Conservation (phyloP, 2,113 vertebrate species). For the Gasterosteus nipponicus region DNA sequence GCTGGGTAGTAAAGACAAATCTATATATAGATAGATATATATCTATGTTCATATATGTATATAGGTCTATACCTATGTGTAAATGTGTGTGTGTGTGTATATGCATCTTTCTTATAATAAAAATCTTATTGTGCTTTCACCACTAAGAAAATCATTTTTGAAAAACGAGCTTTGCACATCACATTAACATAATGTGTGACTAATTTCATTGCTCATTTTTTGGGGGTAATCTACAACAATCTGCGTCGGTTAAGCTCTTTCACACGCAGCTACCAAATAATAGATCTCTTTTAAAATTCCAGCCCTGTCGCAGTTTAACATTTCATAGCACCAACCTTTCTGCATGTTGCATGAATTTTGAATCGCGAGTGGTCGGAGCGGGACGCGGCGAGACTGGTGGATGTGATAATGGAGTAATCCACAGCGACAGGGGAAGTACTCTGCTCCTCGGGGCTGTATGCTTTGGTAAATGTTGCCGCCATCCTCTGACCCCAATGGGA, state of each 20-base stretch:
- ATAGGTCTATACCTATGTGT: too few species aligned
- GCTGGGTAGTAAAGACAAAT: too few species aligned
- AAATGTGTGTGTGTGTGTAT: too few species aligned
- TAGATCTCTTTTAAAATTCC: constrained; percentile 11
- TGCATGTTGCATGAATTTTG: constrained; percentile 64
- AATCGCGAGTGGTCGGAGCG: constrained; percentile 57
- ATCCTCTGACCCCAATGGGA: constrained; percentile 77
- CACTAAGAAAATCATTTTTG: not conserved
- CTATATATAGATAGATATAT: too few species aligned
- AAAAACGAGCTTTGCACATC: not conserved
- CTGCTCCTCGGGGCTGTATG: constrained; percentile 71
- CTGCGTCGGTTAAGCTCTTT: not conserved
- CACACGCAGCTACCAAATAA: not conserved
- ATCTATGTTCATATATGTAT: not conserved
- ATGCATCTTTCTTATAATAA: not conserved
- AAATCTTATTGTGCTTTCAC: not conserved
- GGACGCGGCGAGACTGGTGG: constrained; percentile 53
- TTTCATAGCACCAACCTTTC: constrained; percentile 47
- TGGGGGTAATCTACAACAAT: too few species aligned
- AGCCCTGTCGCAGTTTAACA: constrained; percentile 40
- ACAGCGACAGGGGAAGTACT: constrained; percentile 76
- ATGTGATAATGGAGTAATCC: constrained; percentile 69
- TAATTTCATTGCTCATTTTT: not conserved
- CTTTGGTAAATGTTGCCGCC: constrained; percentile 73
- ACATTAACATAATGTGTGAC: not conserved